These are phyloP conservation scores for Lota lota DNA, from an alignment of 2,113 vertebrate species.

Conservation along the genomic window DNA sequence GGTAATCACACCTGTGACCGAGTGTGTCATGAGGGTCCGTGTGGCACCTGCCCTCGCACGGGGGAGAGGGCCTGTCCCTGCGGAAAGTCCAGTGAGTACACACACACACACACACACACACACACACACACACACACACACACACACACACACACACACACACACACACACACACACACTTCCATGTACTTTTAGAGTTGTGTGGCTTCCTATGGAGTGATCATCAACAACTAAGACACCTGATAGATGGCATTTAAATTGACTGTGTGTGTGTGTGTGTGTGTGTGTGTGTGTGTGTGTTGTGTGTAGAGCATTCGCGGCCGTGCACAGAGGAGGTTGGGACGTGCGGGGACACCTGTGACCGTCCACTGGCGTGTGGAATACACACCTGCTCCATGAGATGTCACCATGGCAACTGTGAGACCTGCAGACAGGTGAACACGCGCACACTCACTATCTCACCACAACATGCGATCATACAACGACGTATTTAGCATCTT, in stretches of 20 bases:
- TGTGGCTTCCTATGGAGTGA: neutral
- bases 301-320: slow-evolving; percentile 78
- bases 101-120: slow-evolving; percentile 12
- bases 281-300: slow-evolving; percentile 22
- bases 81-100: slow-evolving; percentile 82
- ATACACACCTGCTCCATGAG: slow-evolving; percentile 93
- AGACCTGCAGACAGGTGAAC: slow-evolving; percentile 90
- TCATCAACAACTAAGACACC: too few relatives aligned
- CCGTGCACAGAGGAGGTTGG: slow-evolving; percentile 93
- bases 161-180: neutral
- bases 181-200: neutral
- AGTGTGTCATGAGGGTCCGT: slow-evolving; percentile 82
- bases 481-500: too few relatives aligned
- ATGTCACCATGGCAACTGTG: slow-evolving; percentile 91
- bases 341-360: slow-evolving; percentile 93
- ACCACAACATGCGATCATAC: too few relatives aligned
- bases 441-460: neutral
- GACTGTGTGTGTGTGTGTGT: slow-evolving; percentile 24
- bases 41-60: slow-evolving; percentile 90
- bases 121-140: neutral
- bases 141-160: neutral
- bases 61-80: slow-evolving; percentile 89
- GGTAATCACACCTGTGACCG: slow-evolving; percentile 90
- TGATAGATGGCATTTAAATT: too few relatives aligned
- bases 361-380: slow-evolving; percentile 84